Evolutionary conservation across 2,797 vertebrate genomes (phyloP).

Genomic region (Nyctibius grandis): DNA sequence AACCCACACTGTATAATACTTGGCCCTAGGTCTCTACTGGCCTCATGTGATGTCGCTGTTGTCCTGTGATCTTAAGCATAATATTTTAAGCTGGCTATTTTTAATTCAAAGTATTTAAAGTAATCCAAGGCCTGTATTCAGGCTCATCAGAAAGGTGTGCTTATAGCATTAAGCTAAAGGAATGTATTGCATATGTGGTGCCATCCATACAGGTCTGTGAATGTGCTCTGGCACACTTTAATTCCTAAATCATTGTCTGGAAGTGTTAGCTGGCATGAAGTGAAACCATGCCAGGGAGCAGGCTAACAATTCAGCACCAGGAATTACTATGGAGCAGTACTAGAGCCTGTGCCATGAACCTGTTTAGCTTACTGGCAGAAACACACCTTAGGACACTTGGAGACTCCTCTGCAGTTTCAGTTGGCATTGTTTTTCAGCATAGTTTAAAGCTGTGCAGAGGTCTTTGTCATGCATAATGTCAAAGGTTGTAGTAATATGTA

Average conservation of each 20-base stretch:
- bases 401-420: background rate
- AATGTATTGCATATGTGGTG: background rate
- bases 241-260: background rate
- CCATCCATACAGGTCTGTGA: background rate
- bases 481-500: background rate
- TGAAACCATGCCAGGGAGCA: background rate
- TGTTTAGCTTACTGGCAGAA: background rate
- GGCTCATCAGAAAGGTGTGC: background rate
- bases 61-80: background rate
- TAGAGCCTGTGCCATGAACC: background rate
- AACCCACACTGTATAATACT: background rate
- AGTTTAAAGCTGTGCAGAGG: background rate
- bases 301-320: background rate
- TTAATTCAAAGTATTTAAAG: background rate
- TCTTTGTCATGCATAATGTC: background rate
- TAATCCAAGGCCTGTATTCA: background rate
- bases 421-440: background rate
- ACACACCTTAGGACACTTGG: background rate
- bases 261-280: background rate
- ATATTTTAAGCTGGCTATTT: background rate
- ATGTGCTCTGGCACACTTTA: background rate
- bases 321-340: background rate
- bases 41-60: background rate
- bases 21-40: background rate
- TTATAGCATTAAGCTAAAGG: background rate